Conservation (phyloP, 2,797 vertebrate species). For the Peromyscus attwateri region DNA sequence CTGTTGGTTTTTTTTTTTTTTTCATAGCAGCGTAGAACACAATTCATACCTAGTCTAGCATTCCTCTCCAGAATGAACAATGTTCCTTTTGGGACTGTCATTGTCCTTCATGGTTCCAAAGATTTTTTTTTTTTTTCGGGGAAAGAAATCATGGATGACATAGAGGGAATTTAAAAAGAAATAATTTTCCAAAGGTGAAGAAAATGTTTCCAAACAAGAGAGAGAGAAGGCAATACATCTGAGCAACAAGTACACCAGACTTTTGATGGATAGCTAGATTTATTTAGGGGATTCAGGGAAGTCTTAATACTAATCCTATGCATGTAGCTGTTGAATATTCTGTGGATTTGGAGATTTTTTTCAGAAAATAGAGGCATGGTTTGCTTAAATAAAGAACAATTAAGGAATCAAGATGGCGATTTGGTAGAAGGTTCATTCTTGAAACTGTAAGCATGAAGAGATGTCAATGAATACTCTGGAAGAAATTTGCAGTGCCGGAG, state of each 20-base stretch:
- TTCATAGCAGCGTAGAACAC: background rate
- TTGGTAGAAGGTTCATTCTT: background rate
- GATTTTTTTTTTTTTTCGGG: background rate
- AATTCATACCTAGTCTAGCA: background rate
- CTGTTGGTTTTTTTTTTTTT: background rate
- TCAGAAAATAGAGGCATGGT: background rate
- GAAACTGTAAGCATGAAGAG: background rate
- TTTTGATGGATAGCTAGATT: background rate
- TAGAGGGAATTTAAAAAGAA: background rate
- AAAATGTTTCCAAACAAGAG: background rate
- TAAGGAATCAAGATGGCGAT: background rate
- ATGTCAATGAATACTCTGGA: background rate
- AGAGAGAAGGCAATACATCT: background rate
- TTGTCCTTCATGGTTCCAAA: background rate
- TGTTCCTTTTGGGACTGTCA: background rate
- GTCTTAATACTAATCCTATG: background rate
- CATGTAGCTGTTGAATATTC: background rate
- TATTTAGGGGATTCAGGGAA: background rate
- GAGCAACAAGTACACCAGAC: background rate
- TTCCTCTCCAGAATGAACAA: background rate
- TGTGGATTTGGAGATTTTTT: background rate
- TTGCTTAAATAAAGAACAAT: background rate
- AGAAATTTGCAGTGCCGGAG: background rate
- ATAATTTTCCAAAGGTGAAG: background rate
- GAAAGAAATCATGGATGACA: background rate